Conservation (phyloP, 2,797 vertebrate species). For the Oreortyx pictus region DNA sequence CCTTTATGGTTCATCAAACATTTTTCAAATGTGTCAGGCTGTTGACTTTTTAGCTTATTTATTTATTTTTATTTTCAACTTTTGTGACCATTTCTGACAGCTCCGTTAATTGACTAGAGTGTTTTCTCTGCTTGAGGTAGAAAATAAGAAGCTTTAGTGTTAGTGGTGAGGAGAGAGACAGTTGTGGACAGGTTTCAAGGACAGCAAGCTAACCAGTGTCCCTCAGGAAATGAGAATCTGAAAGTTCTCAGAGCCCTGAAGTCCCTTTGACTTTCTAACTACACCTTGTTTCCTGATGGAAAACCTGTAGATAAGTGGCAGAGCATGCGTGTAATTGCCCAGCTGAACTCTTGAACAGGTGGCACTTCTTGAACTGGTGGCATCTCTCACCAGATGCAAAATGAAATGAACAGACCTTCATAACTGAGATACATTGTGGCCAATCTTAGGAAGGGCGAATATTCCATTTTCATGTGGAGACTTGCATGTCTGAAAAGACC, state of each 20-base stretch:
- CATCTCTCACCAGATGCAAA: not conserved
- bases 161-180: not conserved
- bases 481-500: not conserved
- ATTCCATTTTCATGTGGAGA: not conserved
- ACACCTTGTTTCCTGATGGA: not conserved
- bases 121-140: slow-evolving; percentile 22
- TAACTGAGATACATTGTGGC: not conserved
- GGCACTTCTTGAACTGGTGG: not conserved
- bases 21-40: slow-evolving; percentile 33
- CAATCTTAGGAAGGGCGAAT: not conserved
- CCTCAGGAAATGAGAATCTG: not conserved
- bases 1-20: slow-evolving; percentile 13
- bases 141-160: not conserved
- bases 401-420: not conserved
- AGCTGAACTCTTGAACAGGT: not conserved
- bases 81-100: slow-evolving; percentile 13
- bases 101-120: not conserved
- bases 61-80: slow-evolving; percentile 1
- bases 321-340: not conserved
- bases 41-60: slow-evolving; percentile 4
- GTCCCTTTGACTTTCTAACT: not conserved
- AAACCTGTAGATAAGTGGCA: not conserved
- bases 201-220: not conserved
- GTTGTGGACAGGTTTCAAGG: not conserved
- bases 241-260: not conserved